Evolutionary conservation across 2,888 invertebrate genomes (phyloP).

Genomic region (Hoplodrina ambigua): DNA sequence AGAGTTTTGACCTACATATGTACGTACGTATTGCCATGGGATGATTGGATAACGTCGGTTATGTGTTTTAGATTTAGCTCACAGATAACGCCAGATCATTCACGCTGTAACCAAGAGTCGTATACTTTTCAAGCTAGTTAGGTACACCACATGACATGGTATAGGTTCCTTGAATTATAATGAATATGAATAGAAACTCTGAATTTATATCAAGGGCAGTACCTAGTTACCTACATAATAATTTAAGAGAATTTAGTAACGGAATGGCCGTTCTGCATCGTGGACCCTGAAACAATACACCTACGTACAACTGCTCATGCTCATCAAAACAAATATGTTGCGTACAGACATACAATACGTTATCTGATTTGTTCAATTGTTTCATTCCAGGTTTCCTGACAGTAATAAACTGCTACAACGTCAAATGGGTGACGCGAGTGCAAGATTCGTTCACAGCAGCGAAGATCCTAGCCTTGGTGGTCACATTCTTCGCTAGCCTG

Average conservation of each 20-base stretch:
- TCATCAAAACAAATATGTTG: constrained; percentile 23
- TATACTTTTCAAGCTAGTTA: not conserved
- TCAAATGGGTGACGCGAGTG: constrained; percentile 98
- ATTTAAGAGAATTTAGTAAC: constrained; percentile 11
- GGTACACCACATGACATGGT: not conserved
- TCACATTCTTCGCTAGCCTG: constrained; percentile 95
- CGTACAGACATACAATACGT: not conserved
- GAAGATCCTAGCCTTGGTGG: constrained; percentile 95
- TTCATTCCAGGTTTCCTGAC: constrained; percentile 94
- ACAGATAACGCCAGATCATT: constrained; percentile 24
- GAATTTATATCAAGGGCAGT: constrained; percentile 10
- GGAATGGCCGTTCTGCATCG: constrained; percentile 44
- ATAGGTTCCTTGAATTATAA: too few relatives aligned
- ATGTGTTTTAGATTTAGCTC: constrained; percentile 46
- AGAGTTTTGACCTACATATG: constrained; percentile 28
- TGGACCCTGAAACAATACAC: constrained; percentile 10
- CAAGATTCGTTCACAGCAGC: constrained; percentile 98
- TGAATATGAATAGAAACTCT: not conserved
- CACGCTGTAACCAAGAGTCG: not conserved
- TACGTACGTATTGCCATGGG: constrained; percentile 22
- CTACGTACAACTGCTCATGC: not conserved
- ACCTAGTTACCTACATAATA: too few relatives aligned
- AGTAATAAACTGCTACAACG: constrained; percentile 98
- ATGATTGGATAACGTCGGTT: constrained; percentile 27
- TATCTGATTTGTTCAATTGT: constrained; percentile 45